Evolutionary conservation across 53 echinoderm and acorn worm species (phyloP), one percentile per base, ranked within the genome.

Genomic region (Echinarachnius parma): DNA sequence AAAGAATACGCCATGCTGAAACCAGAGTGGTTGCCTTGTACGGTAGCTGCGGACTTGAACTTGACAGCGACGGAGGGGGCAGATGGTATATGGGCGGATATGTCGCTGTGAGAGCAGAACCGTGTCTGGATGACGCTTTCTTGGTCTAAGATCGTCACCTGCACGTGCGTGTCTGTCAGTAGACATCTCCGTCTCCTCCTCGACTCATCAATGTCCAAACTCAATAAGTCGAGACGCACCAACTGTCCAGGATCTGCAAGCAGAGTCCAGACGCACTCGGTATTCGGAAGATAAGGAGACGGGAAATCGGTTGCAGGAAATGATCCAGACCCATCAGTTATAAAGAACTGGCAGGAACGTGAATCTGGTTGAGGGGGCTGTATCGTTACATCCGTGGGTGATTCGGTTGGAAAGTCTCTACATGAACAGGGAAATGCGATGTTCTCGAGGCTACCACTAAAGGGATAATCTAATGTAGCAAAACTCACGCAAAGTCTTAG

Each of bases 181-280:
- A 72, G 57, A 56, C 74, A 72, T 56, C 8, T 25, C 57, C 57
- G 34, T 55, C 46, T 56, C 1, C 11, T 57, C 26, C 57, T 46
- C 18, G 9, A n/a, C 2, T 5, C 57, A 28, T 72, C 74, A 2
- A 72, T 26, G 10, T 72, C 74, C 7, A 72, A 8, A 18, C 33
- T 44, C 7, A 56, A n/a, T 28, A 72, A 72, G 20, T 14, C 34
- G 28, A 72, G 55, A 28, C 35, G 45, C 15, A 72, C 39, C 28
- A 26, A 15, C 24, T 56, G 30, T 16, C 42, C 74, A 5, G 37
- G 55, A 4, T 53, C 42, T 9, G 57, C 55, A 28, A 53, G 15
- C 9, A 72, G 19, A 36, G 74, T 72, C 74, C 74, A 72, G 4
- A 72, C 57, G 28, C 74, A 72, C 42, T 55, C 74, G 2, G 28